These are phyloP conservation scores for Albula goreensis DNA, from an alignment of 2,113 vertebrate genomes.

Conservation along the genomic window DNA sequence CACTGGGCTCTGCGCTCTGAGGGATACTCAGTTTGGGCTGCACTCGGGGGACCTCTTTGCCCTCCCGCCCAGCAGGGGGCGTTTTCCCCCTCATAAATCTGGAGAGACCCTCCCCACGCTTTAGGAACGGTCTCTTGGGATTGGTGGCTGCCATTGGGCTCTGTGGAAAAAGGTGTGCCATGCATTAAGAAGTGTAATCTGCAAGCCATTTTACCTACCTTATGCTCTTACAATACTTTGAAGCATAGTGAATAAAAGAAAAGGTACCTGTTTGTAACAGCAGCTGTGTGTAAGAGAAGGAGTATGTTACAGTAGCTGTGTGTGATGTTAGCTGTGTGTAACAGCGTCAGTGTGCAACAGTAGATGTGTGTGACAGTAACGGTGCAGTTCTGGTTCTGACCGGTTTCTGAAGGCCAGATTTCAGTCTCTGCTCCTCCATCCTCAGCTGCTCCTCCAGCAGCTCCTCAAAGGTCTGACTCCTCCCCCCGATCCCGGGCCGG, in stretches of 20 bases:
- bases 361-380: neutral
- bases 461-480: constrained; percentile 87
- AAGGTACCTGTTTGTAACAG: too few relatives aligned
- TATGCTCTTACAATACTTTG: too few relatives aligned
- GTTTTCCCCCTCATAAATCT: constrained; percentile 77
- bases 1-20: constrained; percentile 41
- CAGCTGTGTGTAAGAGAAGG: too few relatives aligned
- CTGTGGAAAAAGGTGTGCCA: constrained; percentile 29
- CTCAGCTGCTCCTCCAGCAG: constrained; percentile 87
- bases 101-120: constrained; percentile 83
- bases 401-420: constrained; percentile 64
- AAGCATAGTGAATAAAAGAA: too few relatives aligned
- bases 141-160: constrained; percentile 38
- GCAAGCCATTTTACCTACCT: too few relatives aligned
- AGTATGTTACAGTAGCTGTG: too few relatives aligned
- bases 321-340: too few relatives aligned
- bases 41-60: constrained; percentile 47
- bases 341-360: too few relatives aligned
- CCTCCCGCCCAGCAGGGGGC: constrained; percentile 40
- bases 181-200: too few relatives aligned
- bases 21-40: constrained; percentile 35
- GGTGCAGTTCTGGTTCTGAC: constrained; percentile 55
- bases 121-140: constrained; percentile 83
- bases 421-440: constrained; percentile 80
- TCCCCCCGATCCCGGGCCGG: constrained; percentile 70